A percentile compares a stretch with the other conserved stretches of the same genome.
phyloP scores from a whole-genome alignment of 2,797 vertebrate species.

The Sarcoramphus papa region DNA sequence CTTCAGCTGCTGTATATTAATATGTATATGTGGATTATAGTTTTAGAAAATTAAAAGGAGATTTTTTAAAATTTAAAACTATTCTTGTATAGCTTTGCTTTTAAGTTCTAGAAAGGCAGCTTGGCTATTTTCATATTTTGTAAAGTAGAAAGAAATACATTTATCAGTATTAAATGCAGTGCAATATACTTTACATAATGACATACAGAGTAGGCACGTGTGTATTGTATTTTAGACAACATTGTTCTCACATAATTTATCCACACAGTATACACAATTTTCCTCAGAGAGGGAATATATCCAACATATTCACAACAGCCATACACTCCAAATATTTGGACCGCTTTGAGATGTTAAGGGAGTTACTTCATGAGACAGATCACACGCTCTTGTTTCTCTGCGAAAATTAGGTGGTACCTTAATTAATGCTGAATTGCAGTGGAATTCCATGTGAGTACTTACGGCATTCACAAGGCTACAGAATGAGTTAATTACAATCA shows the following conservation, averaged over 20 bases:
- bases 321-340: constrained; percentile 31
- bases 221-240: neutral
- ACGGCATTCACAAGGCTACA: constrained; percentile 47
- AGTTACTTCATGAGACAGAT: constrained; percentile 27
- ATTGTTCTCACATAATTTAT: neutral
- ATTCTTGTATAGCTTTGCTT: neutral
- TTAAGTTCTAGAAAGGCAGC: neutral
- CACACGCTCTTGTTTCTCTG: constrained; percentile 40
- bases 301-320: neutral
- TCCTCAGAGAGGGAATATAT: neutral
- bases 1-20: neutral
- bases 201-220: neutral
- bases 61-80: neutral
- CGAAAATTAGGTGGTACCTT: constrained; percentile 64
- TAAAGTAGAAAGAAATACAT: neutral
- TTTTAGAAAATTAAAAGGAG: neutral
- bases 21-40: neutral
- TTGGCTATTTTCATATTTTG: neutral
- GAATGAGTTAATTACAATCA: constrained; percentile 72
- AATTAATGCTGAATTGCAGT: constrained; percentile 70
- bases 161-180: neutral
- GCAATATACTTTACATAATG: neutral
- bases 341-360: constrained; percentile 9
- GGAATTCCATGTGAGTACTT: constrained; percentile 63
- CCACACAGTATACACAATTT: neutral